Conservation (phyloP, 2,797 vertebrate genomes). For the Salarias fasciatus region DNA sequence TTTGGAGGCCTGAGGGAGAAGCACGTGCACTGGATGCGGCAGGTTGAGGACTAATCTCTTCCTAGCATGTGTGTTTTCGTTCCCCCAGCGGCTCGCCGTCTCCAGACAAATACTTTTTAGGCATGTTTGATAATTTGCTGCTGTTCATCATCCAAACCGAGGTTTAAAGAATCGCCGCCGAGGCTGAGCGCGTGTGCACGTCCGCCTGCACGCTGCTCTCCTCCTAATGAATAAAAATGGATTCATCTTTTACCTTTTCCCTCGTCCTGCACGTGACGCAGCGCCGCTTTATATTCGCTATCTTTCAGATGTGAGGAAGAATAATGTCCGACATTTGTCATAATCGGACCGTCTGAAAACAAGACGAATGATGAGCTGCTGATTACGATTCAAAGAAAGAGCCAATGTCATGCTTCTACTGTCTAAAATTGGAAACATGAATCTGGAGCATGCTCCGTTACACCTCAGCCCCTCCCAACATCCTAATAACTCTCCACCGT, state of each 20-base stretch:
- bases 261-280: constrained; percentile 1
- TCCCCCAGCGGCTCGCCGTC: constrained; percentile 21
- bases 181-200: constrained; percentile 42
- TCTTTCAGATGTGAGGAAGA: constrained; percentile 1
- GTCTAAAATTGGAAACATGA: constrained; percentile 24
- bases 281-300: too few relatives aligned
- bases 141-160: constrained; percentile 16
- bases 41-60: constrained; percentile 53
- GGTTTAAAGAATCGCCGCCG: constrained; percentile 12
- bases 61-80: constrained; percentile 1
- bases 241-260: constrained; percentile 14
- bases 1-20: constrained; percentile 70
- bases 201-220: constrained; percentile 8
- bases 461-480: not conserved
- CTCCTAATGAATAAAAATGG: constrained; percentile 44
- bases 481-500: constrained; percentile 10
- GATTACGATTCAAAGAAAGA: constrained; percentile 22
- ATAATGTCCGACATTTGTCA: constrained; percentile 43
- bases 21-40: constrained; percentile 61
- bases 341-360: constrained; percentile 31
- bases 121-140: constrained; percentile 29
- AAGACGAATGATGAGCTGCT: constrained; percentile 30
- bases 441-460: constrained; percentile 6
- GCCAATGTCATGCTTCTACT: not conserved
- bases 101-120: constrained; percentile 62